Base-by-base conservation (phyloP, 2,888 invertebrate species). In the Ectemnius continuus region DNA sequence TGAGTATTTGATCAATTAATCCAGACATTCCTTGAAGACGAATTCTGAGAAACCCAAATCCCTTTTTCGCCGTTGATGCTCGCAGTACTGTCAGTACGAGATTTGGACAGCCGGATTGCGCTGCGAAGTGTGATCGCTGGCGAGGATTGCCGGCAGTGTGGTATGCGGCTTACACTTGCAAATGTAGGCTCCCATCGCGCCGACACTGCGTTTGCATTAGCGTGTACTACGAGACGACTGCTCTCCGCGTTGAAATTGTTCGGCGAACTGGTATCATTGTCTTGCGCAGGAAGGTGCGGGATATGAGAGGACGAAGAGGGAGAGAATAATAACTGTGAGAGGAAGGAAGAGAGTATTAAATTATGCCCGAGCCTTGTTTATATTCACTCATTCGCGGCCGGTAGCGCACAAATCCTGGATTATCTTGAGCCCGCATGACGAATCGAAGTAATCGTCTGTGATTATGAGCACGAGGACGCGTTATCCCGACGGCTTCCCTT, bases 141-240 rank as follows among this genome's bases (percentile, higher is more conserved):
- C 57, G 71, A 70, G 58, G 75, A 64, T 52, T 59, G 64, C 64
- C 26, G 64, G 26, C 60, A 20, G 65, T 63, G 56, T 45, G 61
- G 64, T 67, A 28, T 61, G 67, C 76, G 80, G 82, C 80, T 88
- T 86, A 86, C 81, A 82, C 84, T 89, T 88, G 87, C 88, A 88
- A 89, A 88, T 89, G 84, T 82, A 85, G 36, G 36, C 87, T 86
- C 85, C 70, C 75, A 67, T 67, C 65, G 79, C 65, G 79, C 52
- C 73, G 71, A 69, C 77, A 75, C 67, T 81, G 79, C 84, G 86
- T 87, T 85, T 85, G 81, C 76, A 82, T 61, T 57, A 61, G 48
- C 67, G 58, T 77, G 80, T 63, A 74, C 6, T 11, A 36, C 36
- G 36, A 36, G 36, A 36, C 36, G 36, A 36, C 11, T 6, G 3